Conservation (phyloP, 2,113 vertebrate species). For the Myxocyprinus asiaticus region DNA sequence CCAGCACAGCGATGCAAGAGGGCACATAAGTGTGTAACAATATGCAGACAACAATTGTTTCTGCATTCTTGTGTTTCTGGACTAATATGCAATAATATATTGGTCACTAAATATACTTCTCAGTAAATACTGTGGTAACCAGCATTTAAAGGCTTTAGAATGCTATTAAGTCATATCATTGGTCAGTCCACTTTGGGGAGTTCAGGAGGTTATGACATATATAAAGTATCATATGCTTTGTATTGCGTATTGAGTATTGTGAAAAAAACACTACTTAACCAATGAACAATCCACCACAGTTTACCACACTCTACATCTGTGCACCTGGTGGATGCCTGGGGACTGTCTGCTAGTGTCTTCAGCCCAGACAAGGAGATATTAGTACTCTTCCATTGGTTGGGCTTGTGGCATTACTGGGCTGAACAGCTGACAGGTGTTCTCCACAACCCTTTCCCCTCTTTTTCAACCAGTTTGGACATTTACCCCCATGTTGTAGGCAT, state of each 20-base stretch:
- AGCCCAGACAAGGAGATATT: constrained; percentile 51
- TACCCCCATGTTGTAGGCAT: background rate
- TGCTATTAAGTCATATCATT: background rate
- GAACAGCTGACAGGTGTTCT: constrained; percentile 76
- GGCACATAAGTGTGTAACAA: too few species aligned
- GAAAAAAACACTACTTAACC: background rate
- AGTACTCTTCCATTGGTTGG: constrained; percentile 49
- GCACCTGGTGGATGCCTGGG: constrained; percentile 68
- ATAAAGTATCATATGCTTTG: background rate
- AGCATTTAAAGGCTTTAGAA: background rate
- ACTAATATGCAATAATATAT: background rate
- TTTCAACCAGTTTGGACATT: constrained; percentile 53
- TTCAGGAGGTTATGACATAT: constrained; percentile 7
- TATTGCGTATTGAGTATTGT: background rate
- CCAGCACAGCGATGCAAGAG: too few species aligned
- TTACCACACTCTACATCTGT: constrained; percentile 24
- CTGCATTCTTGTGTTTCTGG: too few species aligned
- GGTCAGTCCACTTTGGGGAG: constrained; percentile 18
- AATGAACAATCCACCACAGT: background rate
- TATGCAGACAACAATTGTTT: too few species aligned
- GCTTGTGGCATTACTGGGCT: constrained; percentile 59
- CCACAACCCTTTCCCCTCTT: constrained; percentile 64
- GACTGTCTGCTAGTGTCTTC: constrained; percentile 36
- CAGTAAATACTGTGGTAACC: background rate
- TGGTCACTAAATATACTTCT: background rate